Percentiles rank a stretch among this genome's conserved stretches.
Conservation (phyloP, 1,140 invertebrate species). For the Penaeus chinensis region DNA sequence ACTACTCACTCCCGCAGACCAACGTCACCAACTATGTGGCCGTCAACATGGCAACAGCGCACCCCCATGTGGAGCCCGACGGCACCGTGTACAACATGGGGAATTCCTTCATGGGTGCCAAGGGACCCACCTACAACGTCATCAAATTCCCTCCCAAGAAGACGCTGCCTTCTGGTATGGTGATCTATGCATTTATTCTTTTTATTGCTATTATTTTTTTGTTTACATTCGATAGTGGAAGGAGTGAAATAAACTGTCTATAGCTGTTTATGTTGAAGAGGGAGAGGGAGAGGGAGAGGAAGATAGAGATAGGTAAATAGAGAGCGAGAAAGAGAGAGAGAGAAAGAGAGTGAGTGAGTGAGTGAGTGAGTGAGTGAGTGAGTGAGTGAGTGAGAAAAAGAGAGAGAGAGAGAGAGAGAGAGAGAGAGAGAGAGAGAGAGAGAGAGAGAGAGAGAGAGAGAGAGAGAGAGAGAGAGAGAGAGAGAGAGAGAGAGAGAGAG, state of each 20-base stretch:
- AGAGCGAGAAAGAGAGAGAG: background rate
- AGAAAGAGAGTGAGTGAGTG: background rate
- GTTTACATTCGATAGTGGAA: too few species aligned
- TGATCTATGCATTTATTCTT: background rate
- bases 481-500: background rate
- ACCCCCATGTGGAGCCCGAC: conserved; percentile 66
- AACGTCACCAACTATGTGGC: conserved; percentile 59
- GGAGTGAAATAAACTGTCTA: too few species aligned
- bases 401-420: too few species aligned
- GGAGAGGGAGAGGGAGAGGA: conserved; percentile 8
- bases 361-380: background rate
- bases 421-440: background rate
- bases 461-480: background rate
- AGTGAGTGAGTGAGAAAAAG: background rate
- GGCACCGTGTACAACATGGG: conserved; percentile 65
- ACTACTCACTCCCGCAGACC: conserved; percentile 47
- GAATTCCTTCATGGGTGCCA: conserved; percentile 24
- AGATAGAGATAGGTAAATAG: background rate
- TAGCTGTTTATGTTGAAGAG: background rate
- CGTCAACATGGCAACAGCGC: conserved; percentile 66
- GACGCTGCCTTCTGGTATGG: background rate
- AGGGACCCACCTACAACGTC: conserved; percentile 25
- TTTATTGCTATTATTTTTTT: background rate
- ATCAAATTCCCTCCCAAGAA: conserved; percentile 42
- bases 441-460: background rate